Evolutionary conservation across 2,888 invertebrate species (phyloP).

Genomic region (Tiliacea aurago): DNA sequence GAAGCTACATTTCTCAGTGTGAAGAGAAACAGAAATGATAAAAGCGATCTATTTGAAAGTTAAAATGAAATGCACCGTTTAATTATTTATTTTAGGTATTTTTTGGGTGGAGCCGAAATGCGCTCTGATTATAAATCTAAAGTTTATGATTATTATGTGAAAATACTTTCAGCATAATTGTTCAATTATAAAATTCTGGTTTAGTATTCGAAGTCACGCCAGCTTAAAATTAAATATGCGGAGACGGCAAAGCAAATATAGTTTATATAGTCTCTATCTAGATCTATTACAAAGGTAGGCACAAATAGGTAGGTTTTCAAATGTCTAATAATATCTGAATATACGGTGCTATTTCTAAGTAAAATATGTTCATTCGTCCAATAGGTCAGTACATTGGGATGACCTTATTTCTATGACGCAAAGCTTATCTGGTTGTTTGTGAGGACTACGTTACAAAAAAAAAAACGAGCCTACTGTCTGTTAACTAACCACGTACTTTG

Average conservation of each 20-base stretch:
- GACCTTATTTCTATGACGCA: constrained; percentile 17
- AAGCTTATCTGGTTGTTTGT: constrained; percentile 9
- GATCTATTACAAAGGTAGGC: constrained; percentile 11
- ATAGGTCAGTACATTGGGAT: constrained; percentile 23
- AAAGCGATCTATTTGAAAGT: neutral
- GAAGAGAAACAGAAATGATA: neutral
- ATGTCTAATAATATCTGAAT: neutral
- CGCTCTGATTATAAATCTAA: constrained; percentile 19
- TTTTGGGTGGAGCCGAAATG: neutral
- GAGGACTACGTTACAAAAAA: neutral
- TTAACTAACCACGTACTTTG: neutral
- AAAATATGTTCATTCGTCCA: constrained; percentile 6
- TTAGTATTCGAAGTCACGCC: constrained; percentile 42
- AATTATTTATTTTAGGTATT: neutral
- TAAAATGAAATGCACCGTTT: neutral
- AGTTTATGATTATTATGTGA: constrained; percentile 22
- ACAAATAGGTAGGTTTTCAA: neutral
- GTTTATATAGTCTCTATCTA: too few species aligned
- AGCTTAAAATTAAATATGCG: constrained; percentile 19
- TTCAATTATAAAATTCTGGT: constrained; percentile 11
- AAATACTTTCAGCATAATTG: constrained; percentile 29
- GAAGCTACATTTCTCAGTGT: neutral
- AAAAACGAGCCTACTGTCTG: neutral
- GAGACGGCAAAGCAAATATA: neutral
- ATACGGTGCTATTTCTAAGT: neutral